Percentiles rank a stretch among this genome's conserved stretches.
Conservation (phyloP, 2,888 invertebrate species). For the Drosophila pseudotakahashii region DNA sequence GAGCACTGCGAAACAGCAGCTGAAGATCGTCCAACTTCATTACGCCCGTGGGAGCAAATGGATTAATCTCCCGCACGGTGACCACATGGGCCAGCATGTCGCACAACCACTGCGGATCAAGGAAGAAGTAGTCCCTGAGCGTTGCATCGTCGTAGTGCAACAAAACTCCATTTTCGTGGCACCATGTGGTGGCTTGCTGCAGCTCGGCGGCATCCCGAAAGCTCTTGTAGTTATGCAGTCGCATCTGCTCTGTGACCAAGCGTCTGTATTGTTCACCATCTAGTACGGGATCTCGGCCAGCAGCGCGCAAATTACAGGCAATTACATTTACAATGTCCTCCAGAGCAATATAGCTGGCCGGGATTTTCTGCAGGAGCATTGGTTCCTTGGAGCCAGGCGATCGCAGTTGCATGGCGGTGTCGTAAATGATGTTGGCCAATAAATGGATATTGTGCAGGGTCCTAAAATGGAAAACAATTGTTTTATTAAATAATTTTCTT, state of each 20-base stretch:
- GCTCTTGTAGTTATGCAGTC: constrained; percentile 83
- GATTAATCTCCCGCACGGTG: constrained; percentile 98
- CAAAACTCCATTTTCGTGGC: constrained; percentile 98
- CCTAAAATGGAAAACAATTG: constrained; percentile 74
- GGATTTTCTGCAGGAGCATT: constrained; percentile 96
- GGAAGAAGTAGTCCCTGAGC: constrained; percentile 96
- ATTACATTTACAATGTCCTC: constrained; percentile 95
- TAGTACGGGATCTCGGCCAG: constrained; percentile 92
- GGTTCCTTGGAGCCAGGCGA: constrained; percentile 96
- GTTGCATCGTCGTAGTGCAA: constrained; percentile 98
- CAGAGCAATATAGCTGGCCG: constrained; percentile 96
- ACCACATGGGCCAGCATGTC: constrained; percentile 98
- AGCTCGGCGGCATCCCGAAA: constrained; percentile 93
- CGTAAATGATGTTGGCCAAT: constrained; percentile 96
- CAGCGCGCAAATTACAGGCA: constrained; percentile 89
- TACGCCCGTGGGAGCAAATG: constrained; percentile 95
- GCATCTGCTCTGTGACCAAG: constrained; percentile 84
- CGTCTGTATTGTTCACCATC: constrained; percentile 90
- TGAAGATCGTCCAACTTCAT: constrained; percentile 97
- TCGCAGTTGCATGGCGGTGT: constrained; percentile 95
- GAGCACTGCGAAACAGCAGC: constrained; percentile 95
- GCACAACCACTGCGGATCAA: constrained; percentile 99
- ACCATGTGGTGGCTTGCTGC: constrained; percentile 97
- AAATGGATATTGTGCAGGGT: constrained; percentile 95
- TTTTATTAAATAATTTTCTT: too few relatives aligned